A percentile compares a stretch with the other conserved stretches of the same genome.
Conservation (phyloP, 2,113 vertebrate species). For the Crotalus horridus region DNA sequence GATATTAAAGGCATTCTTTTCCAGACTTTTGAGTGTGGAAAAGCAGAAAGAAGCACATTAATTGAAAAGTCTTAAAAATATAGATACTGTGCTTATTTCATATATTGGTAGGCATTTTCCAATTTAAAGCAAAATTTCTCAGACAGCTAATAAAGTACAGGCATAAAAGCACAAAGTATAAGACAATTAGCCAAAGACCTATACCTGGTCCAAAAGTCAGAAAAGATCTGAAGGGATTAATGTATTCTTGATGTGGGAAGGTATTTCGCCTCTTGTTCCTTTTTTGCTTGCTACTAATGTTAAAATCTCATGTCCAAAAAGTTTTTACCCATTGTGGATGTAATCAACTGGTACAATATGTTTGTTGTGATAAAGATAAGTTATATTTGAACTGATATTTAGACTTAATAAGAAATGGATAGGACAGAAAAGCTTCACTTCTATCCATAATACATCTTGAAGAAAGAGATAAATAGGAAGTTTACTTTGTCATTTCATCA, state of each 20-base stretch:
- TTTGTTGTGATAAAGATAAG: neutral
- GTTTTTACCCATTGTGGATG: neutral
- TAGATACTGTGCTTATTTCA: neutral
- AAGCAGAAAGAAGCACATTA: neutral
- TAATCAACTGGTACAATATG: neutral
- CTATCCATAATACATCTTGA: neutral
- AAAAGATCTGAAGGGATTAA: neutral
- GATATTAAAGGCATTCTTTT: accelerated
- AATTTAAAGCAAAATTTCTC: neutral
- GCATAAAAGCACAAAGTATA: neutral
- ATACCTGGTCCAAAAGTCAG: neutral
- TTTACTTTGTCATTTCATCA: neutral
- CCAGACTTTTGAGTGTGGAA: neutral
- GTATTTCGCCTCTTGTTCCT: neutral
- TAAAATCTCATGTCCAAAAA: neutral
- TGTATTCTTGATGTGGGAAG: neutral
- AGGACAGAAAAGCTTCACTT: neutral
- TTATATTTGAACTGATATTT: neutral
- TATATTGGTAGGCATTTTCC: neutral
- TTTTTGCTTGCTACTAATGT: neutral
- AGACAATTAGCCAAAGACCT: neutral
- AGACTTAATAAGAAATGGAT: neutral
- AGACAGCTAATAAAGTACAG: neutral
- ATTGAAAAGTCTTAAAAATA: slow-evolving; percentile 17
- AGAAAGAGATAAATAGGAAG: neutral